phyloP scores from a whole-genome alignment of 1,140 invertebrate species.

The Temnothorax nylanderi region DNA sequence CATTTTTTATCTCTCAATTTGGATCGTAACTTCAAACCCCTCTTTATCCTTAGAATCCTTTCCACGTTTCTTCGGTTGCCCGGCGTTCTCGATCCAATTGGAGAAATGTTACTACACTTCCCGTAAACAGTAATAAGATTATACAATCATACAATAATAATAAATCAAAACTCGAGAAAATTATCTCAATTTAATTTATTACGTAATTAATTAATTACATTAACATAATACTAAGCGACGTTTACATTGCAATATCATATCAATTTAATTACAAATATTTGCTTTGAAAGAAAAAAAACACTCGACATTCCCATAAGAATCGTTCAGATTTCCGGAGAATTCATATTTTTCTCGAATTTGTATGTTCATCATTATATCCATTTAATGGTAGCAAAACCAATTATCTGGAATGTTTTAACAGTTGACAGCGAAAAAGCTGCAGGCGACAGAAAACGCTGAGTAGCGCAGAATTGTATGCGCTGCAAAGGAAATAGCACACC shows the following conservation, averaged over 20 bases:
- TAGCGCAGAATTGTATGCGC: neutral
- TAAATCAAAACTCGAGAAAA: neutral
- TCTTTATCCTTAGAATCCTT: neutral
- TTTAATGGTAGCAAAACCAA: constrained; percentile 16
- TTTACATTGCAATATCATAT: neutral
- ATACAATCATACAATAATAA: neutral
- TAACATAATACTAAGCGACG: neutral
- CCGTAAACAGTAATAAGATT: neutral
- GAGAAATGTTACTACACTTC: neutral
- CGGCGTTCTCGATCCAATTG: neutral
- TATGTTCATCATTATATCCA: neutral
- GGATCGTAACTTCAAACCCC: neutral
- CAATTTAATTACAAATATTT: neutral
- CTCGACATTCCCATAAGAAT: neutral
- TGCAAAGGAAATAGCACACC: neutral
- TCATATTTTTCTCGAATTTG: neutral
- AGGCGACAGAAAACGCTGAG: neutral
- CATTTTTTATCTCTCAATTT: constrained; percentile 45
- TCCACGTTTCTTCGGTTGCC: neutral
- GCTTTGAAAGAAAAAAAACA: neutral
- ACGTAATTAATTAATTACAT: neutral
- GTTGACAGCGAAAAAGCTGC: neutral
- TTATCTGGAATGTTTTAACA: constrained; percentile 5
- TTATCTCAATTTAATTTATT: neutral
- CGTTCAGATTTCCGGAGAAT: neutral